Evolutionary conservation across 2,113 vertebrate species (phyloP), one percentile per base, ranked within the genome.

Genomic region (Myxocyprinus asiaticus): DNA sequence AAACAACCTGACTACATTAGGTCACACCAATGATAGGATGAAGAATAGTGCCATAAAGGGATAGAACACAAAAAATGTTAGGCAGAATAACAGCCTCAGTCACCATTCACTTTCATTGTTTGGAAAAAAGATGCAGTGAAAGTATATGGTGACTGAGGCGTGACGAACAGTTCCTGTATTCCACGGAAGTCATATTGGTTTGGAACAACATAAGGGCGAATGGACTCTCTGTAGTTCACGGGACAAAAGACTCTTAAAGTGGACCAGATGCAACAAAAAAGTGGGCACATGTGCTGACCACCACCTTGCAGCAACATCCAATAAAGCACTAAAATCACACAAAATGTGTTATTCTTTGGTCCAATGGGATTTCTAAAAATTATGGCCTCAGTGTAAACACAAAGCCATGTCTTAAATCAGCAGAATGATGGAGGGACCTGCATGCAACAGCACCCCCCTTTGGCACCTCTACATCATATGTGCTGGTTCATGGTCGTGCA

Each of bases 401-500:
- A 81, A 76, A 51, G 55, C 65, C 59, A 12, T 43, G 71, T 51
- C 9, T 4, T 75, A 81, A 67, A 81, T 73, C 71, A 75, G 73
- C 71, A 67, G 70, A 58, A 4, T 80, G 51, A 67, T 55, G 64
- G 66, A 64, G n/a, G 22, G 58, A 67, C 79, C 12, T 50, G 79
- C 64, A 75, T 68, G 75, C 70, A 59, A 11, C 15, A 7, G 48
- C 62, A 67, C 12, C 50, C 66, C 61, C 67, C 55, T 76, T 33
- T 62, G 63, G 55, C 63, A 77, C 70, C 51, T 55, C 62, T n/a
- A 64, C 9, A 74, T 53, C 62, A 44, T 58, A 66, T 67, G 72
- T 67, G 61, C 67, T 50, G 55, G 15, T 68, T 73, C 80, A 74
- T 84, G 80, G 22, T 43, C 51, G 33, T 9, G 72, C 77, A 84